These are phyloP conservation scores for Chauna torquata DNA, from an alignment of 2,113 vertebrate species.

Conservation along the genomic window DNA sequence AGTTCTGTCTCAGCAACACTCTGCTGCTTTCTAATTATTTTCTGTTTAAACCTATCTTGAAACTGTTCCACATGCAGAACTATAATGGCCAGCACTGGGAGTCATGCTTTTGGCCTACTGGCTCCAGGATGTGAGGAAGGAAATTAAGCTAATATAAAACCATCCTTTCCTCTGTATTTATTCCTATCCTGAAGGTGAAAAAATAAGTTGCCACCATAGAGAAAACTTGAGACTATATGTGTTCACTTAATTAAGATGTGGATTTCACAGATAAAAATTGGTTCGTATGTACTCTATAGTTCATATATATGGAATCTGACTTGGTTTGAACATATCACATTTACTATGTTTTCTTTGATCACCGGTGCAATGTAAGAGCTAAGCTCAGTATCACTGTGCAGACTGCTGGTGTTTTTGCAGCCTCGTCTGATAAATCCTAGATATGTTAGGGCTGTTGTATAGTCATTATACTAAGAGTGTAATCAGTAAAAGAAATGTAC, in stretches of 20 bases:
- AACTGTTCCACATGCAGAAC: background rate
- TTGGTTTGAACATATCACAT: background rate
- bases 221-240: background rate
- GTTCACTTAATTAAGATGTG: background rate
- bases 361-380: background rate
- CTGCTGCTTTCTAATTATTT: background rate
- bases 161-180: background rate
- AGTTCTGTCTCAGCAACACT: background rate
- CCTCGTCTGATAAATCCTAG: background rate
- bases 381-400: background rate
- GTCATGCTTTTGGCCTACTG: background rate
- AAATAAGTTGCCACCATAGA: background rate
- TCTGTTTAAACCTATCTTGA: background rate
- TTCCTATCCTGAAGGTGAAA: background rate
- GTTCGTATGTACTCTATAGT: background rate
- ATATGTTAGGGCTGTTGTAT: background rate
- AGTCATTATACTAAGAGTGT: background rate
- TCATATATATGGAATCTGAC: background rate
- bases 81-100: background rate
- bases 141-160: background rate
- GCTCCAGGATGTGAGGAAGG: background rate
- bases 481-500: background rate
- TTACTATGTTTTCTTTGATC: background rate
- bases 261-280: background rate
- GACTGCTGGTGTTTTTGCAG: background rate